phyloP scores from a whole-genome alignment of 1,140 invertebrate species.

The Brachionus asplanchnoidis region DNA sequence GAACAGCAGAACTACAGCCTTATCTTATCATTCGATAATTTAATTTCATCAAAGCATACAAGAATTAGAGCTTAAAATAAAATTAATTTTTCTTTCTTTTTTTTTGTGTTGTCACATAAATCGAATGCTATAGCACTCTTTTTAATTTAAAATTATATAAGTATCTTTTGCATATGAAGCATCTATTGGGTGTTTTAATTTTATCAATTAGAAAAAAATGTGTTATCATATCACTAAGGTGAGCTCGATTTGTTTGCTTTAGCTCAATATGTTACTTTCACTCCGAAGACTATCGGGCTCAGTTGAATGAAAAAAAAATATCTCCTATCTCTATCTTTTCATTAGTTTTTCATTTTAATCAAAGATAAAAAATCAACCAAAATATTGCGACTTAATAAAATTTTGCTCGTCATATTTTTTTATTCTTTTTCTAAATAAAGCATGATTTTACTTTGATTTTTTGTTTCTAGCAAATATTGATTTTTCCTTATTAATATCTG shows the following conservation, averaged over 20 bases:
- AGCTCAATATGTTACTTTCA: constrained; percentile 21
- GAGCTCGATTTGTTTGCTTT: neutral
- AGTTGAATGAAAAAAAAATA: neutral
- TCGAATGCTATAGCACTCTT: neutral
- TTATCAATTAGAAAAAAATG: neutral
- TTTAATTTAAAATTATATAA: constrained; percentile 6
- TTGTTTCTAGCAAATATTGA: neutral
- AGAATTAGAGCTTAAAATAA: neutral
- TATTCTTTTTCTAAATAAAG: neutral
- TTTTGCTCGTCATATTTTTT: constrained; percentile 7
- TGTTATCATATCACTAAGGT: constrained; percentile 27
- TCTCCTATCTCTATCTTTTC: constrained; percentile 25
- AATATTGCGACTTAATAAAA: constrained; percentile 26
- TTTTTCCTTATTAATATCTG: constrained; percentile 12
- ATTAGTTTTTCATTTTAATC: constrained; percentile 9
- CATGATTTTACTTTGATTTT: constrained; percentile 26
- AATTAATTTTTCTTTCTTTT: neutral
- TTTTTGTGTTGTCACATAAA: constrained; percentile 1
- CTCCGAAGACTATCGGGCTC: neutral
- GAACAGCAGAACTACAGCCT: neutral
- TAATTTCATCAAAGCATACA: neutral
- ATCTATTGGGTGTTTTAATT: constrained; percentile 9
- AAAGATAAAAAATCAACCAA: constrained; percentile 26
- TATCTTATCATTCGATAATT: neutral
- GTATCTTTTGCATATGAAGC: neutral